Evolutionary conservation across 2,797 vertebrate species (phyloP), one percentile per base, ranked within the genome.

Genomic region (Ciconia nigra): DNA sequence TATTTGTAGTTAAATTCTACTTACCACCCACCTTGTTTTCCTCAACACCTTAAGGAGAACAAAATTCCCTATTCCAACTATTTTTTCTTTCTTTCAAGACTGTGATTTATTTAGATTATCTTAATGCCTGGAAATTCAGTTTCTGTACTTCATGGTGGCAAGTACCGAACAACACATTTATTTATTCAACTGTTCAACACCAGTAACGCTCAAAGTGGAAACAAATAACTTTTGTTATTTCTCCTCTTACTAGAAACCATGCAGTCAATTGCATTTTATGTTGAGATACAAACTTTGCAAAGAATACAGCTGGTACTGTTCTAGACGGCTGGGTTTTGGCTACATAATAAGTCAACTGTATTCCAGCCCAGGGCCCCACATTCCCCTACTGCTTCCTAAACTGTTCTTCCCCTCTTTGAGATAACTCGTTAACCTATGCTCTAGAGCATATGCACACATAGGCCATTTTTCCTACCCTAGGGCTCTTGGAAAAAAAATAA

Each of bases 11-110:
- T n/a, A 83, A 94, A 90, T 73, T 51, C 66, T 67, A 70, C 58
- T 70, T 26, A 59, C 90, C 95, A 93, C 94, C 90, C 94, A 94
- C 78, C 17, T 77, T 42, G 83, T 73, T 89, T 49, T 39, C 66
- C 52, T 61, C 77, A 79, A 42, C 51, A 78, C 66, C 28, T 72
- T 44, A 46, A 65, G 21, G 33, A 26, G 26, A 85, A 72, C 26
- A 49, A 29, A 95, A 83, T 28, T 37, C 87, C 54, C 49, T 24
- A 13, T 35, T 28, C 52, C 67, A 87, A 49, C 6, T 15, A 3
- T 44, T 85, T 46, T 47, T 65, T 14, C 44, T 61, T 59, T 42
- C 55, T 18, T 37, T 82, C 72, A 29, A 51, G 51, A 7, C 71
- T 4, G 37, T 19, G 31, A 76, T 87, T 93, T 77, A 77, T 63